Base-by-base conservation (phyloP, 2,888 invertebrate species). In the Thereva nobilitata region DNA sequence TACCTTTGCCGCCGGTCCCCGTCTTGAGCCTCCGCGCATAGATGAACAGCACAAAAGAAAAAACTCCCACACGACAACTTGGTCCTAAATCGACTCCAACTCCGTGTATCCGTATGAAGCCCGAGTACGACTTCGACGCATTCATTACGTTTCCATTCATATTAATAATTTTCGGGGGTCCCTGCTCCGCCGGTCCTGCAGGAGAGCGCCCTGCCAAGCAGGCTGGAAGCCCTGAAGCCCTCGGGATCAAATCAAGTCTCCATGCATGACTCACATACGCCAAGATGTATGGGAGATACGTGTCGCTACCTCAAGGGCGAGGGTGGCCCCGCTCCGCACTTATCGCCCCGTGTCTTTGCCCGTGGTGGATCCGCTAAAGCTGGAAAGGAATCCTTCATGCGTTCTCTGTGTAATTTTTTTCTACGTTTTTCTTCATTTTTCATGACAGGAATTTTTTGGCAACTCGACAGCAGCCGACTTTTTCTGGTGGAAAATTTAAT, bases 241-340 rank as follows among this genome's bases (percentile, higher is more conserved):
- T 54, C 41, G 34, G 59, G 61, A 65, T 65, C 65, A 65, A 65
- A 65, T 68, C 68, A 68, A 68, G 61, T 65, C 55, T 66, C 66
- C 59, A 69, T 69, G 65, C 67, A 69, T 69, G 69, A 69, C 69
- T 69, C 69, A 69, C 61, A 67, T 69, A 66, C 59, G 57, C 54
- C 64, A 54, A 54, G 53, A 44, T 61, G 47, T 45, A 64, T 63
- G 64, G 42, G 64, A 64, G 64, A 68, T 66, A 68, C 63, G 64
- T 66, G 64, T 66, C 52, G 47, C 50, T 54, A 41, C 35, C 50
- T 23, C 23, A 23, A 23, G 23, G 50, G n/a, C 49, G 44, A 54
- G 59, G 42, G 55, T 54, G 54, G 37, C 49, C 45, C 55, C 49
- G 12, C 8, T 40, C 40, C 40, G 8, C 42, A 41, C 45, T 52